Evolutionary conservation across 2,888 invertebrate species (phyloP).

Genomic region (Coenonympha arcania): DNA sequence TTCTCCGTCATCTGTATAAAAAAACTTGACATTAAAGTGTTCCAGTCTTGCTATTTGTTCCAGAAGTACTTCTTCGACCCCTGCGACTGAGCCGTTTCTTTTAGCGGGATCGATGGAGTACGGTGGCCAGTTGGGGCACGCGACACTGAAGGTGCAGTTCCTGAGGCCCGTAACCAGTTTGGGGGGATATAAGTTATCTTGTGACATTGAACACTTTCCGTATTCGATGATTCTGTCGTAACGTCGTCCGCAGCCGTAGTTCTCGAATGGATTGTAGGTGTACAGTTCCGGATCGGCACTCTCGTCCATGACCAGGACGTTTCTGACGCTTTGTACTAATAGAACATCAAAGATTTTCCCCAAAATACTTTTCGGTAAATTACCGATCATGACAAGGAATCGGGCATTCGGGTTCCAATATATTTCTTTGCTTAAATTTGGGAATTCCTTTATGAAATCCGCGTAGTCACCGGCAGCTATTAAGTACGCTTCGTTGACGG

Average conservation of each 20-base stretch:
- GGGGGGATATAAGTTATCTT: constrained; percentile 34
- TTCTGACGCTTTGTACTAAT: constrained; percentile 33
- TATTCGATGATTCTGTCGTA: constrained; percentile 38
- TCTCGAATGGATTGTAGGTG: constrained; percentile 50
- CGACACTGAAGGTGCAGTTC: constrained; percentile 43
- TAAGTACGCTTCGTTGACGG: constrained; percentile 34
- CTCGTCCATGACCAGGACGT: constrained; percentile 40
- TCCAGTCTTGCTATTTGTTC: constrained; percentile 37
- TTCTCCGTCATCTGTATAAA: constrained; percentile 29
- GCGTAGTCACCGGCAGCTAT: constrained; percentile 28
- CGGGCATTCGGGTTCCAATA: constrained; percentile 43
- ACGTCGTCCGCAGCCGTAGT: constrained; percentile 48
- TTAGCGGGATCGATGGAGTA: constrained; percentile 33
- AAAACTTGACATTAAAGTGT: constrained; percentile 40
- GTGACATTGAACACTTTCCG: constrained; percentile 38
- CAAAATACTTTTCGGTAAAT: constrained; percentile 28
- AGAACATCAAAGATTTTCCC: constrained; percentile 39
- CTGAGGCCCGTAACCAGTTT: constrained; percentile 39
- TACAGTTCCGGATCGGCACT: constrained; percentile 36
- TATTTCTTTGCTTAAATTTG: constrained; percentile 29
- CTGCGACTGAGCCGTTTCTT: constrained; percentile 15
- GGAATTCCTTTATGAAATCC: constrained; percentile 28
- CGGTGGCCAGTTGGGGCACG: constrained; percentile 44
- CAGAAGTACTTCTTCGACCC: constrained; percentile 35
- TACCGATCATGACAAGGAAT: constrained; percentile 38